A percentile compares a stretch with the other conserved stretches of the same genome.
These are phyloP conservation scores for Mastomys natalensis DNA, from an alignment of 2,113 vertebrate genomes.

Conservation along the genomic window DNA sequence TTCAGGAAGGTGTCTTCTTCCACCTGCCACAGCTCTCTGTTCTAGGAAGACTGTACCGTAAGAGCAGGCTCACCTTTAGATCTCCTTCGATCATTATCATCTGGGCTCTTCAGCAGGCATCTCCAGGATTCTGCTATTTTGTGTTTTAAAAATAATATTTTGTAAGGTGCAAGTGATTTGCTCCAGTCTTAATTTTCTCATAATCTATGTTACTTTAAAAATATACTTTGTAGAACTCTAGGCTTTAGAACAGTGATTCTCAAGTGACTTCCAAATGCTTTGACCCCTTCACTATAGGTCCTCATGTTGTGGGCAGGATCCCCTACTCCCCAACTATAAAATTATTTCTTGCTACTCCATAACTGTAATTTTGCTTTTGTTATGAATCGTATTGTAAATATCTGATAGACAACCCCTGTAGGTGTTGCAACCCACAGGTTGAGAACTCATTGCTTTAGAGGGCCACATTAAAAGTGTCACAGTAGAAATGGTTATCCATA, in stretches of 20 bases:
- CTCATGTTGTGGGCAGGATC: not conserved
- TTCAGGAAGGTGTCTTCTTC: not conserved
- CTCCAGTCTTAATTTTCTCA: not conserved
- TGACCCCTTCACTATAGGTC: not conserved
- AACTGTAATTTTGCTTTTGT: not conserved
- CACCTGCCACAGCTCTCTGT: not conserved
- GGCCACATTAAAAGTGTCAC: not conserved
- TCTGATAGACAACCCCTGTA: not conserved
- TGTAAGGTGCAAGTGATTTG: not conserved
- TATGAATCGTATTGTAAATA: not conserved
- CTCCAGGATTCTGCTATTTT: not conserved
- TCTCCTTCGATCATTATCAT: too few relatives aligned
- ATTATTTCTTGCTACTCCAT: too few relatives aligned
- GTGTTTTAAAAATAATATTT: not conserved
- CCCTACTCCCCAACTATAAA: not conserved
- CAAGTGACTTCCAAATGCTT: not conserved
- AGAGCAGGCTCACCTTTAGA: not conserved
- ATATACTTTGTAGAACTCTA: not conserved
- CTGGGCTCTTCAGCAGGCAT: not conserved
- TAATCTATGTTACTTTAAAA: not conserved
- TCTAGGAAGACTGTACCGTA: not conserved
- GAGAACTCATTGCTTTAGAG: not conserved
- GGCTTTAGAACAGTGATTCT: not conserved
- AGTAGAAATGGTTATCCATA: not conserved
- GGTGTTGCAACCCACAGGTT: not conserved